phyloP scores from a whole-genome alignment of 2,113 vertebrate genomes.

The Dinomys branickii region DNA sequence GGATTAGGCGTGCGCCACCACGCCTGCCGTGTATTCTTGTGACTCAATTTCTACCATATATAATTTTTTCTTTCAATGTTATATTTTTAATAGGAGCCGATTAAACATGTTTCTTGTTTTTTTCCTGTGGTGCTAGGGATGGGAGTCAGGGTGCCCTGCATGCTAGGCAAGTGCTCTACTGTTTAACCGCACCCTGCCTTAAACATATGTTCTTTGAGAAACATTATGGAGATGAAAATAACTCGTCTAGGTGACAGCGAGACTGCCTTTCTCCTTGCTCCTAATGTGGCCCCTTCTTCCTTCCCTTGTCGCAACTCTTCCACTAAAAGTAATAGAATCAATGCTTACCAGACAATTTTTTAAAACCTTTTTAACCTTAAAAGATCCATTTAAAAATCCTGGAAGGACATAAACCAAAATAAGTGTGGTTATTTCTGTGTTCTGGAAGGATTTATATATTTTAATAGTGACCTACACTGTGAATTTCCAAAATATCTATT shows the following conservation, averaged over 20 bases:
- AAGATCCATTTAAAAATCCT: neutral
- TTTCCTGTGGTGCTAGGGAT: neutral
- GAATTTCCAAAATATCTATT: neutral
- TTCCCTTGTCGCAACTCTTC: neutral
- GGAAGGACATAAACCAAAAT: neutral
- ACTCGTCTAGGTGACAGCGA: accelerated
- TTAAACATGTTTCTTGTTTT: neutral
- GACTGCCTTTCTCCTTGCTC: neutral
- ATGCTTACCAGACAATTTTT: neutral
- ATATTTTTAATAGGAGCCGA: neutral
- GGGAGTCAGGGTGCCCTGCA: neutral
- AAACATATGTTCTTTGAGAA: neutral
- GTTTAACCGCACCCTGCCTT: neutral
- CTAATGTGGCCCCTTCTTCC: neutral
- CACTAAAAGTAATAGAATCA: neutral
- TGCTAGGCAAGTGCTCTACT: neutral
- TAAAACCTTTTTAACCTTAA: constrained; percentile 18
- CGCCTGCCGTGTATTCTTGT: neutral
- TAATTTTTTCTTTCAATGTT: neutral
- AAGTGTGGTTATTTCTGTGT: neutral
- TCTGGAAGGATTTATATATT: neutral
- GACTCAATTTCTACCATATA: neutral
- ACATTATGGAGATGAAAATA: neutral
- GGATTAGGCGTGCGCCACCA: too few relatives aligned
- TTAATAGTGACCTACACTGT: neutral